A percentile compares a stretch with the other conserved stretches of the same genome.
phyloP scores from a whole-genome alignment of 2,888 invertebrate species.

The Mamestra brassicae region DNA sequence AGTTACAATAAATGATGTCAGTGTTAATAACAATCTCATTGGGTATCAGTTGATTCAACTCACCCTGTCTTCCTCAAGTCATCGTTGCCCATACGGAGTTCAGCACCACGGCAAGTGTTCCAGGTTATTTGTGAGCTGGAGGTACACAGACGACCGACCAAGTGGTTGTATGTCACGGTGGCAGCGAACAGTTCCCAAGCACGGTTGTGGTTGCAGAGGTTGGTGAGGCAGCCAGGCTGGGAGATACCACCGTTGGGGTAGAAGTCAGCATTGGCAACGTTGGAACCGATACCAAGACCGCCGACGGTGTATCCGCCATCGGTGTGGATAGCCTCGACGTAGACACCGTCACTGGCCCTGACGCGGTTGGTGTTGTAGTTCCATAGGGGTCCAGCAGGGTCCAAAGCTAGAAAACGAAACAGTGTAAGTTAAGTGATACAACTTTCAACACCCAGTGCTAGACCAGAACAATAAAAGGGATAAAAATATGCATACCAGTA shows the following conservation, averaged over 20 bases:
- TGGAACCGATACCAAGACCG: conserved; percentile 83
- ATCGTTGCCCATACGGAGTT: conserved; percentile 74
- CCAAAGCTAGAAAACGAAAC: conserved; percentile 47
- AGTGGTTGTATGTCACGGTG: conserved; percentile 72
- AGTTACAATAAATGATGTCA: no score
- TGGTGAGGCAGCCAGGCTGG: conserved; percentile 77
- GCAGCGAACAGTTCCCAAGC: conserved; percentile 77
- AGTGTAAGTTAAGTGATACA: neutral
- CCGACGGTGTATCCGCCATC: conserved; percentile 67
- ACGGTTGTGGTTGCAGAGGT: conserved; percentile 76
- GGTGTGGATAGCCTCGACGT: conserved; percentile 79
- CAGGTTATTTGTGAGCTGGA: conserved; percentile 64
- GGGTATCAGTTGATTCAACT: conserved; percentile 42
- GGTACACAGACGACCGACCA: conserved; percentile 71
- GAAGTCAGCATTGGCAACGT: conserved; percentile 89
- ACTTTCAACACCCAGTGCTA: no score
- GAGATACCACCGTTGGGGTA: conserved; percentile 90
- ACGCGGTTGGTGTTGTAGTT: conserved; percentile 68
- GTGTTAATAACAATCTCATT: neutral
- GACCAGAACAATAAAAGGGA: neutral
- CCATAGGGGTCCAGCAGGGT: conserved; percentile 71
- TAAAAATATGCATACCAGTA: conserved; percentile 66
- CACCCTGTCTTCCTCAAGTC: conserved; percentile 75
- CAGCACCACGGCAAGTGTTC: conserved; percentile 74
- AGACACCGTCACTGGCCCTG: conserved; percentile 75